These are phyloP conservation scores for Hemicrepidius hirtus DNA, from an alignment of 2,888 invertebrate species.

Conservation along the genomic window DNA sequence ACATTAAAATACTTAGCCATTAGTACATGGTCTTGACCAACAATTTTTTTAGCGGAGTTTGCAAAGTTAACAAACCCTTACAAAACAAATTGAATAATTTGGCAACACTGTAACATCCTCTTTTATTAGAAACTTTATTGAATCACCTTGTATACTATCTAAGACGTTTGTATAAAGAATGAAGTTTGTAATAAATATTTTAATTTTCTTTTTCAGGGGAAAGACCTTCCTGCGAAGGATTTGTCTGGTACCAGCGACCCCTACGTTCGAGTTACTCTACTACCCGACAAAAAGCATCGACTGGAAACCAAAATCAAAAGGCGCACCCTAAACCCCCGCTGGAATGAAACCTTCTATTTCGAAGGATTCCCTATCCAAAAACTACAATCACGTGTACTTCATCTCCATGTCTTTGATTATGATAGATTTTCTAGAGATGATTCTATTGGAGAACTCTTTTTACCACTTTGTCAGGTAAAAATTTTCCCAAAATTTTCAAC, in stretches of 20 bases:
- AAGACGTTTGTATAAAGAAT: no score
- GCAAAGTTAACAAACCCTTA: no score
- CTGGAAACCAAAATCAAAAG: constrained; percentile 95
- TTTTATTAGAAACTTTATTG: no score
- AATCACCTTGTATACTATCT: no score
- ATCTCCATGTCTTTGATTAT: constrained; percentile 95
- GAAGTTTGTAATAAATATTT: neutral
- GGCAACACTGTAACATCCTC: no score
- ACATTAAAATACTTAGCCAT: no score
- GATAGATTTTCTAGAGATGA: constrained; percentile 95
- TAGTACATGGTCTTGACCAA: no score
- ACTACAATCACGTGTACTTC: constrained; percentile 91
- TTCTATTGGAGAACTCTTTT: constrained; percentile 94
- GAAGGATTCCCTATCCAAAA: constrained; percentile 96
- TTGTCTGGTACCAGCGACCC: constrained; percentile 94
- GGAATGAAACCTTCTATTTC: constrained; percentile 97
- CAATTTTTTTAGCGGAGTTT: no score
- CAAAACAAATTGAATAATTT: no score
- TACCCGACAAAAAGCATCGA: constrained; percentile 94
- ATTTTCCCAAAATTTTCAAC: no score
- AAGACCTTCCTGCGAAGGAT: constrained; percentile 95
- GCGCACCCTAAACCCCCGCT: constrained; percentile 91
- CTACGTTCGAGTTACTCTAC: constrained; percentile 90
- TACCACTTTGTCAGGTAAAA: constrained; percentile 91
- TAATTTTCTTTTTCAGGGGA: constrained; percentile 80